phyloP scores from a whole-genome alignment of 2,113 vertebrate species.

The Crypturellus undulatus region DNA sequence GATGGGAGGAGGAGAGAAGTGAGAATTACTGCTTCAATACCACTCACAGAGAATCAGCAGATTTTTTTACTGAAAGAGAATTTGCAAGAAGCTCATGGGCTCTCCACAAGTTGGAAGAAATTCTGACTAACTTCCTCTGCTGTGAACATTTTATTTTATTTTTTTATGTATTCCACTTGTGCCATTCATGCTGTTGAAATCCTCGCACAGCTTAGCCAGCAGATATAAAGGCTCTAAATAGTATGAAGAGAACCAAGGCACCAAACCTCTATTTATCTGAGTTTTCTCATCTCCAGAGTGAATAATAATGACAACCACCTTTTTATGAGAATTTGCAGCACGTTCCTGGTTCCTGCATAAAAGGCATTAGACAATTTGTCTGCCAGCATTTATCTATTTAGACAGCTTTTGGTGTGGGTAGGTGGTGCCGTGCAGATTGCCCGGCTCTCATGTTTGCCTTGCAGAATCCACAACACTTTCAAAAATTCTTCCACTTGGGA shows the following conservation, averaged over 20 bases:
- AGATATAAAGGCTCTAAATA: not conserved
- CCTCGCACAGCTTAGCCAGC: not conserved
- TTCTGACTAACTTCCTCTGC: not conserved
- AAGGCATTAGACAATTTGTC: not conserved
- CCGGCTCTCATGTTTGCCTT: not conserved
- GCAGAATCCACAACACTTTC: not conserved
- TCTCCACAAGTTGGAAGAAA: not conserved
- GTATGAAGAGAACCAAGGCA: not conserved
- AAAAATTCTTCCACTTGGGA: not conserved
- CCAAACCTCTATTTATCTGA: not conserved
- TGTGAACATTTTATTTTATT: not conserved
- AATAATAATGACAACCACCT: not conserved
- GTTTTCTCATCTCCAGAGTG: not conserved
- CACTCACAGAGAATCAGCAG: constrained; percentile 43
- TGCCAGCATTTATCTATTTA: not conserved
- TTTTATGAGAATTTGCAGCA: not conserved
- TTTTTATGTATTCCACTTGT: not conserved
- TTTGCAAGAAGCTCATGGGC: not conserved
- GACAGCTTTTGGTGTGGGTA: not conserved
- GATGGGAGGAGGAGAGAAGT: not conserved
- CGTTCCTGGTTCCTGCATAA: not conserved
- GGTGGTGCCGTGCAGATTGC: not conserved
- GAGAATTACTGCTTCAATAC: constrained; percentile 28
- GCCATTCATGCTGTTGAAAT: accelerated
- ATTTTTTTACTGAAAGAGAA: not conserved